Conservation (phyloP, 2,113 vertebrate species). For the Saguinus imperator region DNA sequence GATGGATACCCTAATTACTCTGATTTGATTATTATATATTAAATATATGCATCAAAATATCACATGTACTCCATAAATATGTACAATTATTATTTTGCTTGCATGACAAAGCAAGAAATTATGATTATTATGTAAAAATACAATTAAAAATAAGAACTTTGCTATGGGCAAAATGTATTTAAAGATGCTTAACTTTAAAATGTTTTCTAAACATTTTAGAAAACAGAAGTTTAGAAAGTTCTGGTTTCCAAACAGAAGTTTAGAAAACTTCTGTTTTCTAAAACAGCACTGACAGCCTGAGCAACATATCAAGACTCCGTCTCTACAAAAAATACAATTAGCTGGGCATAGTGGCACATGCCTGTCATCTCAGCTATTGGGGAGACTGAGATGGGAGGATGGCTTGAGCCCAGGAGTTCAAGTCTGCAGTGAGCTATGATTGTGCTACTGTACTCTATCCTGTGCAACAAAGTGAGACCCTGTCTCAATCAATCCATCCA, state of each 20-base stretch:
- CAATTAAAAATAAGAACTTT: neutral
- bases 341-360: neutral
- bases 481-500: neutral
- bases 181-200: constrained; percentile 15
- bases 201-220: too few species aligned
- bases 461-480: neutral
- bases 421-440: neutral
- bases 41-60: neutral
- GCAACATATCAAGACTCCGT: neutral
- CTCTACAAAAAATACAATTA: neutral
- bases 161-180: neutral
- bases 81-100: neutral
- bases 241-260: too few species aligned
- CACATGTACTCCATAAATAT: neutral
- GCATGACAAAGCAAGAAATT: too few species aligned
- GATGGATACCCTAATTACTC: neutral
- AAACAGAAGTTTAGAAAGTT: too few species aligned
- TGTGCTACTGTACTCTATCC: neutral
- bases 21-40: neutral
- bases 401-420: neutral
- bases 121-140: neutral
- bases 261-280: neutral
- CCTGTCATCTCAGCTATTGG: neutral
- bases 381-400: neutral
- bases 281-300: neutral